Conservation (phyloP, 2,113 vertebrate species). For the Nestor notabilis region DNA sequence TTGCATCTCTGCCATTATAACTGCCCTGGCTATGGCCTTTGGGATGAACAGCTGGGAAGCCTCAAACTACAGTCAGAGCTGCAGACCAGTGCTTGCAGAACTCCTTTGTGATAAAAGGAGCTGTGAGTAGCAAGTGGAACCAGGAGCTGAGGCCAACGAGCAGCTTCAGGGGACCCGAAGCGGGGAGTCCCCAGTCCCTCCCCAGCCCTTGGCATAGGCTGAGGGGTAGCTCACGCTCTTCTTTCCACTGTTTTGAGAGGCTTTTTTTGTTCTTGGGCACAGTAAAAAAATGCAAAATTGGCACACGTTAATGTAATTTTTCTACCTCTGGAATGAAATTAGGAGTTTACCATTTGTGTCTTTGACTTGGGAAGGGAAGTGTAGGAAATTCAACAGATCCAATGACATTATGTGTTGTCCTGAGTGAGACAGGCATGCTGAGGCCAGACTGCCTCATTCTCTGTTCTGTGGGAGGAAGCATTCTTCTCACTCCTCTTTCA, state of each 20-base stretch:
- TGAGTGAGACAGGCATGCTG: not conserved
- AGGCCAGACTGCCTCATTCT: not conserved
- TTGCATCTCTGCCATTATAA: not conserved
- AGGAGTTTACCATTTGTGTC: not conserved
- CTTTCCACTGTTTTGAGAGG: not conserved
- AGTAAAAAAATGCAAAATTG: not conserved
- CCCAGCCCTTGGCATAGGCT: no score
- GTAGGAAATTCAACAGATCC: not conserved
- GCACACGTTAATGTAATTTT: not conserved
- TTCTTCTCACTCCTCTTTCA: not conserved
- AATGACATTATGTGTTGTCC: rapidly evolving
- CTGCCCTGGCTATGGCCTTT: not conserved
- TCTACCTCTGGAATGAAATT: not conserved
- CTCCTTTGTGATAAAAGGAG: not conserved
- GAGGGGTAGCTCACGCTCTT: not conserved
- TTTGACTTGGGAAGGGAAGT: not conserved
- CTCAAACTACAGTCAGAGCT: not conserved
- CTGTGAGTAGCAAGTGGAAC: not conserved
- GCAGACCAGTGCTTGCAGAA: not conserved
- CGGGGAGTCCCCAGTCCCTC: rapidly evolving
- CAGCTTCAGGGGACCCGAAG: not conserved
- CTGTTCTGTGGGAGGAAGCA: not conserved
- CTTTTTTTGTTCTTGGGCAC: not conserved
- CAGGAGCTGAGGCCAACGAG: rapidly evolving
- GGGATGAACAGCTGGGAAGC: not conserved